A percentile compares a stretch with the other conserved stretches of the same genome.
These are phyloP conservation scores for Sitodiplosis mosellana DNA, from an alignment of 1,140 invertebrate genomes.

Conservation along the genomic window DNA sequence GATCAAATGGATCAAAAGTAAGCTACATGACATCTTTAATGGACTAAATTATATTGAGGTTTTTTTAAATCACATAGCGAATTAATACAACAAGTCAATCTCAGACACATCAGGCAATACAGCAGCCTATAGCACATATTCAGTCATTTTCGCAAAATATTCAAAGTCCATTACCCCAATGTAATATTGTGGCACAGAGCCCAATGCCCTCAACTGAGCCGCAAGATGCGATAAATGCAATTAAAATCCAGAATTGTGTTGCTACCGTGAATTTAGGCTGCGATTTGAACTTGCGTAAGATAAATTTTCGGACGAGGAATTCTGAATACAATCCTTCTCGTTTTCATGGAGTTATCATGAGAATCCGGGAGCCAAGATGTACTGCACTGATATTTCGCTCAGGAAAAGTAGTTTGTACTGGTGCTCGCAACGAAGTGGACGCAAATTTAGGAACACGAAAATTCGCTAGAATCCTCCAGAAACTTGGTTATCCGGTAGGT, in stretches of 20 bases:
- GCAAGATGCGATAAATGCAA: slow-evolving; percentile 22
- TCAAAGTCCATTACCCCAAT: slow-evolving; percentile 10
- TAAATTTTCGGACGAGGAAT: slow-evolving; percentile 91
- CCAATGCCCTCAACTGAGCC: slow-evolving; percentile 10
- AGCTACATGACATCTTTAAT: no score
- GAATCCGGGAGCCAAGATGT: slow-evolving; percentile 87
- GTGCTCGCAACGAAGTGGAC: slow-evolving; percentile 89
- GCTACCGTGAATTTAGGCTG: slow-evolving; percentile 85
- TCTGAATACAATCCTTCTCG: slow-evolving; percentile 97
- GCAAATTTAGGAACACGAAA: slow-evolving; percentile 87
- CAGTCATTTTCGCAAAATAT: no score
- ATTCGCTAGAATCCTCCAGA: slow-evolving; percentile 96
- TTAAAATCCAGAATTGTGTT: slow-evolving; percentile 59
- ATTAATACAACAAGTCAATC: no score
- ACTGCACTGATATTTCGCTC: slow-evolving; percentile 96
- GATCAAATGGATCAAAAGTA: no score
- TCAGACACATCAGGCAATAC: no score
- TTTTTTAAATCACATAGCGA: no score
- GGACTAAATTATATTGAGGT: no score
- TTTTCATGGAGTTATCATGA: slow-evolving; percentile 97
- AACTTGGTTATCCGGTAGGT: slow-evolving; percentile 84
- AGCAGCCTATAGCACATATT: no score
- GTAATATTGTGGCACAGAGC: slow-evolving; percentile 7
- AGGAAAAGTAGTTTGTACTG: slow-evolving; percentile 97
- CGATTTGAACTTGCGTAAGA: slow-evolving; percentile 71